Percentiles rank a stretch among this genome's conserved stretches.
Evolutionary conservation across 2,888 invertebrate genomes (phyloP).

Genomic region (Gibbula magus): DNA sequence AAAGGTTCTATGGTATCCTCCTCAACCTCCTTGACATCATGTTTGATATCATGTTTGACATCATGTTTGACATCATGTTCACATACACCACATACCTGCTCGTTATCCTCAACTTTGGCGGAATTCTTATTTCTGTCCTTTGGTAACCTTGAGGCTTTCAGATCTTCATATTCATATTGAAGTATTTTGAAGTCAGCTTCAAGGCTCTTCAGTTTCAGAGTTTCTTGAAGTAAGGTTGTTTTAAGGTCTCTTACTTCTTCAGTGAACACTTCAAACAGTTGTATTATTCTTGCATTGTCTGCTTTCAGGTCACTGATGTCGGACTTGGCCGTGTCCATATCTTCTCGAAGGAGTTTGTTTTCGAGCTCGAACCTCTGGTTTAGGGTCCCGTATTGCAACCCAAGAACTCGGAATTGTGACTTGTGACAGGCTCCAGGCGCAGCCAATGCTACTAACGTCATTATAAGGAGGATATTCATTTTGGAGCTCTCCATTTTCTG

Average conservation of each 20-base stretch:
- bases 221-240: not conserved
- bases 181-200: not conserved
- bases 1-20: no score
- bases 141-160: no score
- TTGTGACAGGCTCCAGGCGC: not conserved
- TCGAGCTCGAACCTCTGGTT: not conserved
- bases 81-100: no score
- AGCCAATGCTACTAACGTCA: not conserved
- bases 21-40: no score
- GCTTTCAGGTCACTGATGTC: not conserved
- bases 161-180: not conserved
- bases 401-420: not conserved
- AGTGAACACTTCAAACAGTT: not conserved
- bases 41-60: no score
- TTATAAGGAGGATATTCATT: no score
- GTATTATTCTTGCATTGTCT: not conserved
- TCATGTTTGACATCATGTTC: no score
- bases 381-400: not conserved
- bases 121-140: no score
- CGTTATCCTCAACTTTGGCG: no score
- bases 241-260: not conserved
- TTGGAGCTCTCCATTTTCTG: no score
- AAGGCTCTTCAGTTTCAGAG: not conserved
- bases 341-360: not conserved
- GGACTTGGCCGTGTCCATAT: not conserved